These are phyloP conservation scores for Ceryle rudis DNA, from an alignment of 2,797 vertebrate genomes.

Conservation along the genomic window DNA sequence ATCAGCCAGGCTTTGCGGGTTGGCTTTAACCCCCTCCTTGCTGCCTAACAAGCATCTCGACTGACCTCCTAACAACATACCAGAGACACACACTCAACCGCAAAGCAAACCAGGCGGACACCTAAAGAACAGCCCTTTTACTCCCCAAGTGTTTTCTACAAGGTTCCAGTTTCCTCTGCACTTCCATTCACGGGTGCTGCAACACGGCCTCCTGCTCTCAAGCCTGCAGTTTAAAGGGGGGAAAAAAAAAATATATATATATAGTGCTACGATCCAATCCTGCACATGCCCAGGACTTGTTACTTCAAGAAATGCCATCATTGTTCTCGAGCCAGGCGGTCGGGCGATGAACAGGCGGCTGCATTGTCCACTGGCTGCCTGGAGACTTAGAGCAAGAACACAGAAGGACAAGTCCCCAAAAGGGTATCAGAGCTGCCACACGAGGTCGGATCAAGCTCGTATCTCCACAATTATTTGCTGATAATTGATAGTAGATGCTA, in stretches of 20 bases:
- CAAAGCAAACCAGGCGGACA: not conserved
- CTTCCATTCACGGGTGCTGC: not conserved
- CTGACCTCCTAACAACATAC: rapidly evolving
- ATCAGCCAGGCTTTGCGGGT: not conserved
- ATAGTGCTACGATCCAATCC: not conserved
- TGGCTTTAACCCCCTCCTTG: slow-evolving; percentile 45
- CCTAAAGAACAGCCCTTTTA: not conserved
- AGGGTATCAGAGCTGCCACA: not conserved
- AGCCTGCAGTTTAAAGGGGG: not conserved
- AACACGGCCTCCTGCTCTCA: not conserved
- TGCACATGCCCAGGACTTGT: slow-evolving; percentile 33
- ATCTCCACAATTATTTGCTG: not conserved
- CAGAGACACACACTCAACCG: not conserved
- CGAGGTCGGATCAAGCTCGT: not conserved
- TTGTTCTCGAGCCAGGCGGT: not conserved
- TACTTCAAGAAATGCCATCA: slow-evolving; percentile 45
- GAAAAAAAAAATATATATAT: no score
- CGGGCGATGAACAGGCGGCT: not conserved
- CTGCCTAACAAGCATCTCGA: not conserved
- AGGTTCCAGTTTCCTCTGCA: not conserved
- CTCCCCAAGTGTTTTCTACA: not conserved
- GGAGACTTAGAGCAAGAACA: not conserved
- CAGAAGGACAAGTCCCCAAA: not conserved
- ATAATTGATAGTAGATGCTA: not conserved
- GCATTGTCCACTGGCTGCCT: slow-evolving; percentile 30